Evolutionary conservation across 2,888 invertebrate species (phyloP), one percentile per base, ranked within the genome.

Genomic region (Erannis defoliaria): DNA sequence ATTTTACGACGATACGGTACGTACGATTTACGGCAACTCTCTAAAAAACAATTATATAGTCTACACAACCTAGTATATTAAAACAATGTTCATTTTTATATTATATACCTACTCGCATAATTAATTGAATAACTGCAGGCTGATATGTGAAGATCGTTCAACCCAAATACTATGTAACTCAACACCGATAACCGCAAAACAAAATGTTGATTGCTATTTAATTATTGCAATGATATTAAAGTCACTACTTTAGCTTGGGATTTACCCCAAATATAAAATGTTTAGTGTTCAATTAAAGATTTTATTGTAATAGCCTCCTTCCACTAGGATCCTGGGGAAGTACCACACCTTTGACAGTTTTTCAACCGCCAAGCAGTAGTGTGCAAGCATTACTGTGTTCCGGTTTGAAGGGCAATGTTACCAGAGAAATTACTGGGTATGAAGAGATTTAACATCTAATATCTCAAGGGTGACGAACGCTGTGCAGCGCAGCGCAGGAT

Each of bases 101-200:
- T 38, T 6, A 2, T 1, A 6, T 35, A 35, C 5, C n/a, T 31
- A 31, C 10, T 10, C 10, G 10, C 31, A 31, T 16, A 45, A 12
- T 45, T 2, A 37, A 48, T 53, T 38, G 31, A 46, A 46, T 53
- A 46, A 48, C n/a, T 40, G 53, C 53, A 55, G 10, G 6, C 38
- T n/a, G 50, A 51, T 61, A 40, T 42, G 21, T n/a, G 35, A 21
- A 51, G 67, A 64, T 37, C 67, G 12, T 67, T 70, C 67, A 70
- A 70, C 64, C 62, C 64, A 55, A 67, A 66, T 66, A 62, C 58
- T 51, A 55, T 42, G 66, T 67, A 64, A 70, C 59, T 46, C 18
- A 48, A 64, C 43, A 37, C 48, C 19, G 70, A 67, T 66, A 66
- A 55, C 58, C 64, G 29, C 66, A 63, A 64, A 64, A 66, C 66